These are phyloP conservation scores for Chromis chromis DNA, from an alignment of 2,797 vertebrate species.

Conservation along the genomic window DNA sequence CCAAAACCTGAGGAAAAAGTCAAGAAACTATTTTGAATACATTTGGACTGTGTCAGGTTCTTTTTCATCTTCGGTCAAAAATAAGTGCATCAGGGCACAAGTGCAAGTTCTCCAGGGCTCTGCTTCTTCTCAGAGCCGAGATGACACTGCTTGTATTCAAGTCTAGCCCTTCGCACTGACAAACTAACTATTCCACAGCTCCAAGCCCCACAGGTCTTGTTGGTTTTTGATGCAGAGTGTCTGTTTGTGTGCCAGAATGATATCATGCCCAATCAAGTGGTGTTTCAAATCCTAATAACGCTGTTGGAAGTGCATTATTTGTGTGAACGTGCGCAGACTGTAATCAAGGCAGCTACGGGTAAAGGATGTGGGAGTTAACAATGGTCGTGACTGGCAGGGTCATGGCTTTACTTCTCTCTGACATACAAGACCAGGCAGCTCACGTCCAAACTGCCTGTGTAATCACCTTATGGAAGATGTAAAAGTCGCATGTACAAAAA, in stretches of 20 bases:
- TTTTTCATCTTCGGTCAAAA: constrained; percentile 79
- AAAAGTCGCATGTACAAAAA: constrained; percentile 21
- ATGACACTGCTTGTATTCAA: constrained; percentile 57
- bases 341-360: constrained; percentile 76
- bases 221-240: constrained; percentile 80
- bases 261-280: constrained; percentile 86
- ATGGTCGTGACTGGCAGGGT: constrained; percentile 74
- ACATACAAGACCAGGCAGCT: constrained; percentile 36
- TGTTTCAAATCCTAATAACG: constrained; percentile 87
- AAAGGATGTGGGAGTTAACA: constrained; percentile 75
- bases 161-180: constrained; percentile 42
- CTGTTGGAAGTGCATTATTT: constrained; percentile 87
- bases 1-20: constrained; percentile 82
- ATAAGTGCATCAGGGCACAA: constrained; percentile 63
- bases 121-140: constrained; percentile 77
- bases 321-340: constrained; percentile 83
- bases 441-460: constrained; percentile 8
- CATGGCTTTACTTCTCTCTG: constrained; percentile 56
- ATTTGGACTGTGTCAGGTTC: constrained; percentile 66
- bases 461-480: constrained; percentile 29
- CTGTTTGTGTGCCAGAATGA: constrained; percentile 85
- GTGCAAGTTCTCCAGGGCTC: constrained; percentile 64
- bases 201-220: constrained; percentile 74
- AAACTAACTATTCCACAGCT: constrained; percentile 57
- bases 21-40: constrained; percentile 82